Conservation (phyloP, 1,140 invertebrate species). For the Mycetomoellerius zeteki region DNA sequence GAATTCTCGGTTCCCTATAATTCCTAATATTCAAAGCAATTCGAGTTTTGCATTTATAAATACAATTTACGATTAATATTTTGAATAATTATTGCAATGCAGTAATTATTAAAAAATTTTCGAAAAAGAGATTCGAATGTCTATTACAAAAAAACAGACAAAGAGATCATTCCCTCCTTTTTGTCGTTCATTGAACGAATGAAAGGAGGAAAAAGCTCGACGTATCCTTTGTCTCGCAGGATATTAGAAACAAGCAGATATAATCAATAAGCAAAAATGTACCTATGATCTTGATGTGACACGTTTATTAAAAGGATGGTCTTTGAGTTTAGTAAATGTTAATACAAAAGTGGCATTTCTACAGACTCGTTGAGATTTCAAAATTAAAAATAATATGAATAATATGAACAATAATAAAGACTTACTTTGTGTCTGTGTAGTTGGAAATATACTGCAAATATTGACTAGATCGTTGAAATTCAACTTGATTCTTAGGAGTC, state of each 20-base stretch:
- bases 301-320: not conserved
- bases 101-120: not conserved
- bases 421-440: constrained; percentile 66
- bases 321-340: not conserved
- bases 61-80: too few relatives aligned
- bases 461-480: constrained; percentile 71
- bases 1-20: too few relatives aligned
- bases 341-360: not conserved
- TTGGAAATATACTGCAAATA: constrained; percentile 46
- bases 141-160: not conserved
- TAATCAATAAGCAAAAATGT: not conserved
- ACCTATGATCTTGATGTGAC: not conserved
- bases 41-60: not conserved
- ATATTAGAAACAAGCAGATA: not conserved
- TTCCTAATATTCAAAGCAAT: not conserved
- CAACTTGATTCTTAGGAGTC: constrained; percentile 49
- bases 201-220: constrained; percentile 6
- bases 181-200: not conserved
- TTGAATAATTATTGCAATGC: too few relatives aligned
- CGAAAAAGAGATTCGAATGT: not conserved
- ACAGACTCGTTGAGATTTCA: not conserved
- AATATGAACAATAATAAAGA: not conserved
- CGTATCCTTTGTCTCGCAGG: not conserved
- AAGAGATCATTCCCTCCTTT: not conserved
- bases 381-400: not conserved